Evolutionary conservation across 2,113 vertebrate genomes (phyloP).

Genomic region (Sceloporus undulatus): DNA sequence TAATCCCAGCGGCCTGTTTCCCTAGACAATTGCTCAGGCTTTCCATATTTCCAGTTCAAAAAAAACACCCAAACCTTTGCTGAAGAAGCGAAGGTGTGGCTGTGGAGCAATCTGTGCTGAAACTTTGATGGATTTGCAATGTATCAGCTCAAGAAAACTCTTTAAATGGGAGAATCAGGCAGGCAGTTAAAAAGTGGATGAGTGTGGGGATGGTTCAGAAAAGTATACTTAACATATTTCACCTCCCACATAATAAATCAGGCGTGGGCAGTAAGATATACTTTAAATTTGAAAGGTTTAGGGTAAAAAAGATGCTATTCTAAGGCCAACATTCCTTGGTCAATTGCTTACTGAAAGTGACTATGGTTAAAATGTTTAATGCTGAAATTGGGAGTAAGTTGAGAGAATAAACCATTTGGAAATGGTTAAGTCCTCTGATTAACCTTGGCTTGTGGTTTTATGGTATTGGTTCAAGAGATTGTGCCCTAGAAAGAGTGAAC

Average conservation of each 20-base stretch:
- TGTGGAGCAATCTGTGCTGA: constrained; percentile 9
- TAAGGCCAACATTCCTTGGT: neutral
- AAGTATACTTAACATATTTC: constrained; percentile 25
- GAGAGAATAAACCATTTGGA: no score
- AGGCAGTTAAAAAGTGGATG: neutral
- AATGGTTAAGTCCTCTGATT: no score
- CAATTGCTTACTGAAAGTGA: constrained; percentile 18
- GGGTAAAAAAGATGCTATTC: neutral
- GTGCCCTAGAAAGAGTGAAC: neutral
- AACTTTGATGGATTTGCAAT: constrained; percentile 26
- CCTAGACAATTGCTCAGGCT: constrained; percentile 48
- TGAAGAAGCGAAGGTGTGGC: neutral
- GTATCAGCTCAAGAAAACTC: neutral
- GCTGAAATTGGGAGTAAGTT: neutral
- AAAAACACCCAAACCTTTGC: constrained; percentile 17
- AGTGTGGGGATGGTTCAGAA: neutral
- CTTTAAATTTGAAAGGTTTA: neutral
- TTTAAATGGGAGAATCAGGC: accelerated
- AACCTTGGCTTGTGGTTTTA: no score
- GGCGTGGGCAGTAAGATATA: neutral
- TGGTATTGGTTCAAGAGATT: no score
- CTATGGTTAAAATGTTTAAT: neutral
- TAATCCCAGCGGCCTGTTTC: constrained; percentile 62
- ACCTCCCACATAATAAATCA: neutral
- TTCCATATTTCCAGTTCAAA: constrained; percentile 40